These are phyloP conservation scores for Cephonodes hylas DNA, from an alignment of 2,888 invertebrate genomes.

Conservation along the genomic window DNA sequence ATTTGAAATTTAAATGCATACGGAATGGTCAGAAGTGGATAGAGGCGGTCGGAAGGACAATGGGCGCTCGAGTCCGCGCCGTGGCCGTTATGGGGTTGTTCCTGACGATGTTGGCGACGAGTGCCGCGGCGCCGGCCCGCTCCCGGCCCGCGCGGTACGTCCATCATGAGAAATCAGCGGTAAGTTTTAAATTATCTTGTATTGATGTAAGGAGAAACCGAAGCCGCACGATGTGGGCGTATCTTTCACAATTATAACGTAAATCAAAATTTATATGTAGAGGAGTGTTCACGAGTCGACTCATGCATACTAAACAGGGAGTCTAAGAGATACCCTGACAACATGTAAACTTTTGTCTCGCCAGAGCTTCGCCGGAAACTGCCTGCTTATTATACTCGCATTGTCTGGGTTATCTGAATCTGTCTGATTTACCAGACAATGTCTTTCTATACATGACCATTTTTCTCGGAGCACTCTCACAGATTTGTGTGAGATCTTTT, in stretches of 20 bases:
- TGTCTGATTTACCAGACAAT: slow-evolving; percentile 58
- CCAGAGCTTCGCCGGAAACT: slow-evolving; percentile 65
- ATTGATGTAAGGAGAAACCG: background rate
- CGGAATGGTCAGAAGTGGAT: slow-evolving; percentile 54
- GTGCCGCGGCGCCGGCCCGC: slow-evolving; percentile 56
- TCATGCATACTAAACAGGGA: slow-evolving; percentile 64
- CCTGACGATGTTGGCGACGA: slow-evolving; percentile 55
- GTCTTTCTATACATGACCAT: slow-evolving; percentile 43
- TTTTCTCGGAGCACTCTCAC: slow-evolving; percentile 35
- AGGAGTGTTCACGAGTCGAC: slow-evolving; percentile 39
- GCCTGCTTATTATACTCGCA: slow-evolving; percentile 58
- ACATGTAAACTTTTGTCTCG: slow-evolving; percentile 61
- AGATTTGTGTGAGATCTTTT: slow-evolving; percentile 32
- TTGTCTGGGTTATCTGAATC: slow-evolving; percentile 66
- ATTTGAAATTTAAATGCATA: slow-evolving; percentile 72
- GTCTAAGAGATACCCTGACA: slow-evolving; percentile 55
- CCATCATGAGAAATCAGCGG: slow-evolving; percentile 58
- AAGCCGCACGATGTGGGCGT: slow-evolving; percentile 6
- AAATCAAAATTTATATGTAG: slow-evolving; percentile 45
- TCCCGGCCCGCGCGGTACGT: slow-evolving; percentile 49
- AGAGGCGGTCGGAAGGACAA: slow-evolving; percentile 62
- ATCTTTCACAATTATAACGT: slow-evolving; percentile 36
- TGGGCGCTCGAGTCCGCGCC: slow-evolving; percentile 55
- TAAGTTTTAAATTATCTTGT: slow-evolving; percentile 42
- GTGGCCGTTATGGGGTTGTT: slow-evolving; percentile 55